Conservation (phyloP, 2,113 vertebrate species). For the Loxodonta africana region DNA sequence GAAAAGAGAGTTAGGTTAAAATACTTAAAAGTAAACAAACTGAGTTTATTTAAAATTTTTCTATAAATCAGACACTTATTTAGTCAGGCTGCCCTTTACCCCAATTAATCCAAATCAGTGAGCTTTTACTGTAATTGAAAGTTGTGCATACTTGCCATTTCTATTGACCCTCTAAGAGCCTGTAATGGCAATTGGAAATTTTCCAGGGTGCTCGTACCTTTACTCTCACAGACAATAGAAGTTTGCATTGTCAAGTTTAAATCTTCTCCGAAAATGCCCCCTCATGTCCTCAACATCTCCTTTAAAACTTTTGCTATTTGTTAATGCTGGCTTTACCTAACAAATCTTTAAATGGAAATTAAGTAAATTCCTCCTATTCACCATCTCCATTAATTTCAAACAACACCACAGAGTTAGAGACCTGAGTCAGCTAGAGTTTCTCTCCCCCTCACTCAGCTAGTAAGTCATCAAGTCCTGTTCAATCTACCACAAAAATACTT, state of each 20-base stretch:
- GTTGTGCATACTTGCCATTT: constrained; percentile 78
- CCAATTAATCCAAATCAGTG: constrained; percentile 85
- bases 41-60: constrained; percentile 80
- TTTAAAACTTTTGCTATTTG: constrained; percentile 30
- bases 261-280: neutral
- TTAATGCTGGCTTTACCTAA: neutral
- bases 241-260: constrained; percentile 67
- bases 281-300: neutral
- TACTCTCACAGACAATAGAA: constrained; percentile 74
- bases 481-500: neutral
- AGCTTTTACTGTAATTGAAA: constrained; percentile 86
- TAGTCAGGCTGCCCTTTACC: constrained; percentile 82
- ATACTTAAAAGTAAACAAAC: constrained; percentile 81
- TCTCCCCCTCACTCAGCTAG: neutral
- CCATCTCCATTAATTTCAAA: neutral
- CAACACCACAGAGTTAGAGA: neutral
- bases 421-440: neutral
- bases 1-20: constrained; percentile 70
- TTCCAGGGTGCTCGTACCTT: constrained; percentile 79
- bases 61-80: constrained; percentile 83
- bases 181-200: constrained; percentile 79
- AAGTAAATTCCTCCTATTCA: neutral
- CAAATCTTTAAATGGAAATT: neutral
- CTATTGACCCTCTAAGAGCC: constrained; percentile 81
- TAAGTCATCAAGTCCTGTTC: neutral